Base-by-base conservation (phyloP, 2,797 vertebrate species). In the Chelmon rostratus region DNA sequence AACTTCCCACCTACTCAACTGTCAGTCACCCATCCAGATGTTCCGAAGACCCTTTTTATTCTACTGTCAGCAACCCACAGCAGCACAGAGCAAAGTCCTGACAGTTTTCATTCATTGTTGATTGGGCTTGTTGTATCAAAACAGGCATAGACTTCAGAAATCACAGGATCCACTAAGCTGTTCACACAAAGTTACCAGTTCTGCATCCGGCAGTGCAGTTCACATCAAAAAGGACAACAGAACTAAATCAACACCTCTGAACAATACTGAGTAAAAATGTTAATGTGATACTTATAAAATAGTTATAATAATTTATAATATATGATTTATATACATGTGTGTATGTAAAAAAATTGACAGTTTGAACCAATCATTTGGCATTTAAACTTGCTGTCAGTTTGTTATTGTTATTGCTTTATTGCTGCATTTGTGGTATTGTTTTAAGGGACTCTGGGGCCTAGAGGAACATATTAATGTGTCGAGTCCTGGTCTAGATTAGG, bases 11-110 rank as follows among this genome's bases (percentile, higher is more conserved):
- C 52, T 49, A 42, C 54, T 56, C 64, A 3, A 56, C 73, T 42
- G 64, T 69, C 69, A 50, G 33, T 31, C 58, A 64, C 4, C 72
- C 65, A 13, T 18, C 77, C n/a, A 18, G 1, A 18, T 3, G 15
- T 4, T 1, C 57, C 47, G 19, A 1, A 18, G 5, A 59, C 13
- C 6, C 50, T 25, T 28, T 50, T 19, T 73, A 76, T 28, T 73
- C 28, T 0, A 57, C 50, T 0, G 0, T 0, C 44, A 52, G 11
- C 16, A 1, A 3, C 0, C 74, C 50, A 28, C 61, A 63, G 70
- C 16, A 0, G 1, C 44, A 28, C 11, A 68, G 67, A 72, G 31
- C 46, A 12, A 25, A 1, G 25, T 54, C 47, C 37, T 11, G n/a
- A 38, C 42, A 23, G 21, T 42, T 5, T 40, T 42, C 31, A 8